phyloP scores from a whole-genome alignment of 2,113 vertebrate species.

The Chelonoidis abingdonii region DNA sequence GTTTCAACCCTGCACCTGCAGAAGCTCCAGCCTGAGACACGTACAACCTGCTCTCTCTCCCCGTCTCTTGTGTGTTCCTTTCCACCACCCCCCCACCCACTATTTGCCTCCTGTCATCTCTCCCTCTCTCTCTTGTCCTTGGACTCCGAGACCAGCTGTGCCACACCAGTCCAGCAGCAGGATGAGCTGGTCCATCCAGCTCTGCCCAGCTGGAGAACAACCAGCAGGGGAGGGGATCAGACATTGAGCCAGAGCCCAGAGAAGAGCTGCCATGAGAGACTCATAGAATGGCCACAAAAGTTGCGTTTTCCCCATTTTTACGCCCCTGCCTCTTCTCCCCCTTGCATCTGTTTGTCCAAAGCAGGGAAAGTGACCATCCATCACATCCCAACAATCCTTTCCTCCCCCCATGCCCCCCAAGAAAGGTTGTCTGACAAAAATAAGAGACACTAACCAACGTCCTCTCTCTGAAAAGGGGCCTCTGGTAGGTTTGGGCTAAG shows the following conservation, averaged over 20 bases:
- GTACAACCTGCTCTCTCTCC: background rate
- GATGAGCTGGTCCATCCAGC: background rate
- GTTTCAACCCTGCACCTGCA: background rate
- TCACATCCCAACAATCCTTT: no score
- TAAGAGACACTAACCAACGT: background rate
- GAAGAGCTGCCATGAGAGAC: no score
- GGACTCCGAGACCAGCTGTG: background rate
- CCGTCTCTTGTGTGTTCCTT: background rate
- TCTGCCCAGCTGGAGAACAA: background rate
- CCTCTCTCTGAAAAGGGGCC: background rate
- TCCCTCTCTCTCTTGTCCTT: background rate
- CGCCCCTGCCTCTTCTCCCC: no score
- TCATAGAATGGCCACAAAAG: background rate
- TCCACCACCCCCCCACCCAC: background rate
- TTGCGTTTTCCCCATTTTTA: no score
- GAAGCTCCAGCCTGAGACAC: background rate
- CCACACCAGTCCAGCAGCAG: background rate
- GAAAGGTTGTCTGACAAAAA: no score
- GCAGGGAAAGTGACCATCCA: no score
- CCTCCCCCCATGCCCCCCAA: accelerated
- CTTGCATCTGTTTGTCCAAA: no score
- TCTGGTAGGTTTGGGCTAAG: background rate
- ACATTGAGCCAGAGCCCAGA: no score
- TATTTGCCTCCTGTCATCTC: background rate
- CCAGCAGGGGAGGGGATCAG: background rate